Conservation (phyloP, 2,888 invertebrate genomes). For the Drosophila nigricruria region DNA sequence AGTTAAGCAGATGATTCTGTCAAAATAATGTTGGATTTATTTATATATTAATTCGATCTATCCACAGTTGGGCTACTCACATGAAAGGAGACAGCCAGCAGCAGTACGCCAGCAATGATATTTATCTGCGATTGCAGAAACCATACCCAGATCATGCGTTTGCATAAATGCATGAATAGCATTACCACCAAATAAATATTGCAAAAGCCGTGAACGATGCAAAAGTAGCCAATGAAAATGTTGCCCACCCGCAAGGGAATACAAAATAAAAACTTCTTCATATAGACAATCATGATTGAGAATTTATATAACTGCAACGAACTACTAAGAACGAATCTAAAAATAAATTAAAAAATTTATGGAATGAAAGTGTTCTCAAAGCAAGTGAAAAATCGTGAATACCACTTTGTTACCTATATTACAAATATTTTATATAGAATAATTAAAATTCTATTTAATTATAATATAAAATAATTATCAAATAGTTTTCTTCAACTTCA, state of each 20-base stretch:
- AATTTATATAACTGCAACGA: neutral
- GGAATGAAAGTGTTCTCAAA: slow-evolving; percentile 7
- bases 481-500: too few species aligned
- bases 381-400: neutral
- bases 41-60: too few species aligned
- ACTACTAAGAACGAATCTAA: neutral
- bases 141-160: slow-evolving; percentile 21
- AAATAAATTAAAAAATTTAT: neutral
- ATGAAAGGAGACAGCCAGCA: slow-evolving; percentile 28
- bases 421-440: neutral
- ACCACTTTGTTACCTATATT: neutral
- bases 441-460: neutral
- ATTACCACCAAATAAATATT: neutral
- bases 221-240: slow-evolving; percentile 18
- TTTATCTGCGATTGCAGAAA: slow-evolving; percentile 29
- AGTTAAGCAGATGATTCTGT: slow-evolving; percentile 22
- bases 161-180: neutral
- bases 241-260: slow-evolving; percentile 25
- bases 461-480: neutral
- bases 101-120: slow-evolving; percentile 27
- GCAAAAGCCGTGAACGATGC: neutral
- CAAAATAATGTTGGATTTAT: neutral
- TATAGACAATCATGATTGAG: slow-evolving; percentile 32
- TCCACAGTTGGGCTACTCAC: slow-evolving; percentile 23
- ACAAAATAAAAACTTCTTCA: slow-evolving; percentile 38